Percentiles rank a stretch among this genome's conserved stretches.
phyloP scores from a whole-genome alignment of 2,113 vertebrate species.

The Entelurus aequoreus region DNA sequence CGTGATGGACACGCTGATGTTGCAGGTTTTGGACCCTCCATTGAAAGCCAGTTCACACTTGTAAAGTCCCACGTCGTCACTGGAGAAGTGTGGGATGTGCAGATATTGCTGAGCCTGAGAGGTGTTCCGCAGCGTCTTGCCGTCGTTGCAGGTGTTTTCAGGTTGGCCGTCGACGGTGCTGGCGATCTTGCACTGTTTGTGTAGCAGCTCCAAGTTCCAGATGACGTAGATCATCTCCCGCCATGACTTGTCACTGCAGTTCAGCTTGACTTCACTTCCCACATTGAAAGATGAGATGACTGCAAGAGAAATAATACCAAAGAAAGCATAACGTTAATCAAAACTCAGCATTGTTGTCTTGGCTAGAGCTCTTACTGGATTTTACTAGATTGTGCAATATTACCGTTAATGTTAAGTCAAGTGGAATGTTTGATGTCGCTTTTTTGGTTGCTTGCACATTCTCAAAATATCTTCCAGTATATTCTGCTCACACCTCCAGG shows the following conservation, averaged over 20 bases:
- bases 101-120: slow-evolving; percentile 35
- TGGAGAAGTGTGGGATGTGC: slow-evolving; percentile 56
- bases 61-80: slow-evolving; percentile 57
- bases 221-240: slow-evolving; percentile 44
- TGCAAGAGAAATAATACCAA: slow-evolving; percentile 22
- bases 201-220: slow-evolving; percentile 44
- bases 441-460: not conserved
- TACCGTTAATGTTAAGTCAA: not conserved
- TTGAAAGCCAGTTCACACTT: slow-evolving; percentile 37
- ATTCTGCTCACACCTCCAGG: not conserved
- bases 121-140: slow-evolving; percentile 39
- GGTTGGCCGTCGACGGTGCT: accelerated
- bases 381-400: not conserved
- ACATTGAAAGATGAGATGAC: slow-evolving; percentile 18
- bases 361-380: not conserved
- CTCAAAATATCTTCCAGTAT: not conserved
- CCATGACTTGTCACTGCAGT: slow-evolving; percentile 48
- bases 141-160: slow-evolving; percentile 37
- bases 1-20: slow-evolving; percentile 16
- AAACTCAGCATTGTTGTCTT: not conserved
- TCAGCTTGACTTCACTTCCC: slow-evolving; percentile 41
- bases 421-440: not conserved
- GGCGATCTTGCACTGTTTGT: slow-evolving; percentile 20
- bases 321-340: not conserved
- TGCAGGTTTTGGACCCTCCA: not conserved